phyloP scores from a whole-genome alignment of 2,888 invertebrate species.

The Drosophila greeni region DNA sequence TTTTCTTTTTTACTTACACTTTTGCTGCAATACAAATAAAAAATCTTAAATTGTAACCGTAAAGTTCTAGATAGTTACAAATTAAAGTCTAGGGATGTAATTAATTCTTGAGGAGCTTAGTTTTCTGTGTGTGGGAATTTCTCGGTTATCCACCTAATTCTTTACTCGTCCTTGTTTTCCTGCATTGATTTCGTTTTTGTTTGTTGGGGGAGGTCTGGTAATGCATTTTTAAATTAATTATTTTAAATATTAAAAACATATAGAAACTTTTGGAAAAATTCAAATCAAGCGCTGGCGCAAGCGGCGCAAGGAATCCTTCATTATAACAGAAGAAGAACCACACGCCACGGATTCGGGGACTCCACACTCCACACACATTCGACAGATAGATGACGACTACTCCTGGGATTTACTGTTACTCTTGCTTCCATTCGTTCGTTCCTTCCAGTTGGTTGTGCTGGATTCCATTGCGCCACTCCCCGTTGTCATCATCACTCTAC shows the following conservation, averaged over 20 bases:
- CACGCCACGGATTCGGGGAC: slow-evolving; percentile 9
- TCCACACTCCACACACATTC: slow-evolving; percentile 28
- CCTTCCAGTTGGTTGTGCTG: slow-evolving; percentile 13
- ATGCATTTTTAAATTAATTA: slow-evolving; percentile 69
- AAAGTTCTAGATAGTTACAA: slow-evolving; percentile 71
- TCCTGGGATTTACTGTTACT: slow-evolving; percentile 13
- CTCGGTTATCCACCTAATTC: slow-evolving; percentile 20
- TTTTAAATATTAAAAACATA: slow-evolving; percentile 63
- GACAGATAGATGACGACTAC: slow-evolving; percentile 35
- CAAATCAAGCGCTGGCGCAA: slow-evolving; percentile 67
- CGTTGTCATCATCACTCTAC: slow-evolving; percentile 58
- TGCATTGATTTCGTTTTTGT: slow-evolving; percentile 35
- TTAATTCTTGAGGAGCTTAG: slow-evolving; percentile 71
- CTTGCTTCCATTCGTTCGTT: slow-evolving; percentile 9
- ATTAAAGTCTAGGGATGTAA: slow-evolving; percentile 70
- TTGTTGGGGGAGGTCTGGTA: slow-evolving; percentile 36
- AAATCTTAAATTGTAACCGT: slow-evolving; percentile 71
- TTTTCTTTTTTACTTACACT: slow-evolving; percentile 62
- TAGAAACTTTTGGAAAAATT: slow-evolving; percentile 69
- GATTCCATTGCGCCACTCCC: slow-evolving; percentile 55
- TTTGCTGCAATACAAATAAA: slow-evolving; percentile 71
- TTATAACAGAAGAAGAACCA: slow-evolving; percentile 41
- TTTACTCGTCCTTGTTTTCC: slow-evolving; percentile 29
- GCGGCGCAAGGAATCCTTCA: slow-evolving; percentile 53
- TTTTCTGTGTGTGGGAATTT: slow-evolving; percentile 54